These are phyloP conservation scores for Lobophora halterata DNA, from an alignment of 2,888 invertebrate species.

Conservation along the genomic window DNA sequence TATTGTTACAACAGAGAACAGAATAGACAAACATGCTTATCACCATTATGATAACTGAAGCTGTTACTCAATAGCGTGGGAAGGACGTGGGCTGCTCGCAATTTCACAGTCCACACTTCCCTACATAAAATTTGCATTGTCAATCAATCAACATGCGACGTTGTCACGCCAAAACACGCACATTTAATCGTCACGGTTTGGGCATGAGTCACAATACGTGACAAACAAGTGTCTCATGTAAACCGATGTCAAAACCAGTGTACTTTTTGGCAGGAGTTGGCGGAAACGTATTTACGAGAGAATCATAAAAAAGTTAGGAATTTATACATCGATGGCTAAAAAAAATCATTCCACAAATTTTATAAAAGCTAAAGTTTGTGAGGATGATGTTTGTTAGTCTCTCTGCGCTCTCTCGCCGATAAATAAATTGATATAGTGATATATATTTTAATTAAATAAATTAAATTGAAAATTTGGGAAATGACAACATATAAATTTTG, in stretches of 20 bases:
- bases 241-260: conserved; percentile 4
- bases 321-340: background rate
- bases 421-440: too few relatives aligned
- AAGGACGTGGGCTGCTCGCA: conserved; percentile 31
- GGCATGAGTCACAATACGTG: conserved; percentile 40
- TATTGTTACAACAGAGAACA: too few relatives aligned
- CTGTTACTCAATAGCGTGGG: conserved; percentile 14
- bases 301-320: background rate
- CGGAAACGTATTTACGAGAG: too few relatives aligned
- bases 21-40: too few relatives aligned
- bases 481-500: too few relatives aligned
- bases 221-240: conserved; percentile 13
- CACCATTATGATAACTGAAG: conserved; percentile 10
- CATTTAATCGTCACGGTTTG: conserved; percentile 50
- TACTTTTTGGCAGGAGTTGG: too few relatives aligned
- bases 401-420: too few relatives aligned
- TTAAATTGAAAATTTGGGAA: too few relatives aligned
- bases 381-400: too few relatives aligned
- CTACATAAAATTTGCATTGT: conserved; percentile 49
- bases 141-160: conserved; percentile 58
- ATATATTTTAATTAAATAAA: too few relatives aligned
- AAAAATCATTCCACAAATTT: too few relatives aligned
- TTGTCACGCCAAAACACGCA: conserved; percentile 56
- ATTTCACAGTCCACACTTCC: conserved; percentile 41
- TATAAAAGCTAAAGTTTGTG: too few relatives aligned